Evolutionary conservation across 1,140 invertebrate genomes (phyloP), one percentile per base, ranked within the genome.

Genomic region (Conus betulinus): DNA sequence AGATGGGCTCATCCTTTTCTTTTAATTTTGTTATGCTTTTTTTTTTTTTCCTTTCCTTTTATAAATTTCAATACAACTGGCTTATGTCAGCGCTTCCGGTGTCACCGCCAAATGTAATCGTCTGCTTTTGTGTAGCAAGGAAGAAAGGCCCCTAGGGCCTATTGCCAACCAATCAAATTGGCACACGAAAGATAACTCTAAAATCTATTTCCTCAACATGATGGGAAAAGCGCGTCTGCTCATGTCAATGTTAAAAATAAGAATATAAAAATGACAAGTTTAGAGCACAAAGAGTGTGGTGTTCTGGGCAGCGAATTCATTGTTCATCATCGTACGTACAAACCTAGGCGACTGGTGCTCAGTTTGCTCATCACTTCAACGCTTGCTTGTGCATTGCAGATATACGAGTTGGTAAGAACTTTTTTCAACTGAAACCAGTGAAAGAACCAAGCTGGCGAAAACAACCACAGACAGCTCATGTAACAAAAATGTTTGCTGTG

Each of bases 261-360:
- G 23, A 57, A 17, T 25, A 15, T 25, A 39, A 85, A 8, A n/a
- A 86, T 86, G 85, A 57, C 74, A 8, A 78, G 17, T 25, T 57
- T 87, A 67, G n/a, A 55, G 15, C 85, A 87, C 17, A 78, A 79
- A 74, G 79, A 74, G 7, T 87, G 55, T 79, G 85, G 85, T 2
- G 6, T 23, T 2, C 20, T 87, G 85, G 85, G 85, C 39, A 27
- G 71, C 23, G 85, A 87, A 55, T 87, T 87, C 52, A 78, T 87
- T 27, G 27, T 87, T 7, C 85, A 76, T 23, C 85, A 87, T 67
- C 23, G n/a, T 39, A 27, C 23, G 25, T 23, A 78, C 25, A 71
- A 53, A 78, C 85, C 52, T 15, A 79, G 52, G 74, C 71, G 74
- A 27, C 85, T 87, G n/a, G n/a, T 87, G 17, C 10, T 79, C 7